A percentile compares a stretch with the other conserved stretches of the same genome.
phyloP scores from a whole-genome alignment of 2,888 invertebrate species.

The Drosophila stalkeri region DNA sequence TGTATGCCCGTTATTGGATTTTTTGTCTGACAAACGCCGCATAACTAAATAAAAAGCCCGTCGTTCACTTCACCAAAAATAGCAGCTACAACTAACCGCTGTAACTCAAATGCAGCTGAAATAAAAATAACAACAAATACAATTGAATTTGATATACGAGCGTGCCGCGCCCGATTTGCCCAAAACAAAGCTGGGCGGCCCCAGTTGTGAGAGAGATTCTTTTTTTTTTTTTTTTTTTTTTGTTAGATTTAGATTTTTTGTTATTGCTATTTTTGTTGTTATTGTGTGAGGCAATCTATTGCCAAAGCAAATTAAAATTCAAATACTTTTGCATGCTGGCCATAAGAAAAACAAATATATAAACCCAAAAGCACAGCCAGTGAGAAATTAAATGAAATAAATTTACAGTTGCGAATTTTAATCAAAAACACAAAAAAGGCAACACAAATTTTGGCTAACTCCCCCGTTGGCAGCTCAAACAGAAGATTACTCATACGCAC shows the following conservation, averaged over 20 bases:
- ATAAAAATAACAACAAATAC: conserved; percentile 24
- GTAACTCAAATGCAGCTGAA: conserved; percentile 49
- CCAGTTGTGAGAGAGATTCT: neutral
- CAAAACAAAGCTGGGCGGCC: conserved; percentile 39
- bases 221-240: conserved; percentile 14
- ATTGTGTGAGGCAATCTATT: conserved; percentile 38
- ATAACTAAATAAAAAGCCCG: conserved; percentile 67
- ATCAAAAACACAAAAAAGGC: conserved; percentile 53
- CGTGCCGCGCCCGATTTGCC: conserved; percentile 42
- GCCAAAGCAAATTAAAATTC: conserved; percentile 71
- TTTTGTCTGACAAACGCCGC: conserved; percentile 52
- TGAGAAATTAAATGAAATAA: conserved; percentile 70
- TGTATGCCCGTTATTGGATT: conserved; percentile 56
- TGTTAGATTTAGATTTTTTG: neutral
- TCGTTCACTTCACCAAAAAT: conserved; percentile 56
- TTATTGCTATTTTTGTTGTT: conserved; percentile 31
- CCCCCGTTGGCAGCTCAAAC: conserved; percentile 25
- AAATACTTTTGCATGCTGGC: conserved; percentile 62
- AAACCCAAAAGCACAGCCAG: conserved; percentile 35
- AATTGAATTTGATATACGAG: conserved; percentile 70
- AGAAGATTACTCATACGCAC: conserved; percentile 69
- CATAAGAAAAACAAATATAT: conserved; percentile 18
- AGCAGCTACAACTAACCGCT: conserved; percentile 46
- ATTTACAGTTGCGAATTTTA: conserved; percentile 65
- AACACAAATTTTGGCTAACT: conserved; percentile 23